Evolutionary conservation across 2,797 vertebrate species (phyloP), one percentile per base, ranked within the genome.

Genomic region (Bradypodion ventrale): DNA sequence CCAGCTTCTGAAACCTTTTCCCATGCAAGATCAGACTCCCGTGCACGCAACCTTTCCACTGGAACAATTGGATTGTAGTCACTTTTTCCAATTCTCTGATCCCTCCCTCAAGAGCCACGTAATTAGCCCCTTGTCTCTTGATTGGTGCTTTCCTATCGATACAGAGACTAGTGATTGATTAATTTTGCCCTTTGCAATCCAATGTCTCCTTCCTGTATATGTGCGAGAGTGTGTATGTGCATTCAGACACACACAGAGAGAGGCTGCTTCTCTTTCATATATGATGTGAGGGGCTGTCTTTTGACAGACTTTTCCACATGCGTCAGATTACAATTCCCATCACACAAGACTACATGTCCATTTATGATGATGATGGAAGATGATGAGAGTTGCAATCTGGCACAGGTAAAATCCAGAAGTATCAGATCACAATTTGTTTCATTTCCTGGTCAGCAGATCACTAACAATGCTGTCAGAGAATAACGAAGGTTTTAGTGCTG

Each of bases 81-180:
- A 92, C 90, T 92, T 94, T 94, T 94, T 93, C 90, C 90, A 89
- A 82, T 49, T 91, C 92, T 88, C 88, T 91, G 89, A 89, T 88
- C 90, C 83, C 44, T 69, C 35, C 0, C 83, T 56, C 9, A 23
- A 59, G 29, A 81, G 15, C 88, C 0, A 91, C 79, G 60, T 85
- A 75, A 74, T 46, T 13, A 0, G 86, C 42, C 89, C 83, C 79
- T 44, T 76, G 0, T 85, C 87, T 88, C 85, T 52, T 52, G 89
- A 93, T 92, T 92, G 92, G 91, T 1, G 87, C 90, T 87, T 49
- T 35, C 1, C 3, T 91, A 89, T 91, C 91, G 32, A 90, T 78
- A 66, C 85, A 87, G 86, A 35, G 81, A 87, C 84, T 59, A 78
- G 0, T 35, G 82, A 93, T 93, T 44, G 93, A 94, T 63, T 0